A percentile compares a stretch with the other conserved stretches of the same genome.
These are phyloP conservation scores for Cyanistes caeruleus DNA, from an alignment of 2,113 vertebrate genomes.

Conservation along the genomic window DNA sequence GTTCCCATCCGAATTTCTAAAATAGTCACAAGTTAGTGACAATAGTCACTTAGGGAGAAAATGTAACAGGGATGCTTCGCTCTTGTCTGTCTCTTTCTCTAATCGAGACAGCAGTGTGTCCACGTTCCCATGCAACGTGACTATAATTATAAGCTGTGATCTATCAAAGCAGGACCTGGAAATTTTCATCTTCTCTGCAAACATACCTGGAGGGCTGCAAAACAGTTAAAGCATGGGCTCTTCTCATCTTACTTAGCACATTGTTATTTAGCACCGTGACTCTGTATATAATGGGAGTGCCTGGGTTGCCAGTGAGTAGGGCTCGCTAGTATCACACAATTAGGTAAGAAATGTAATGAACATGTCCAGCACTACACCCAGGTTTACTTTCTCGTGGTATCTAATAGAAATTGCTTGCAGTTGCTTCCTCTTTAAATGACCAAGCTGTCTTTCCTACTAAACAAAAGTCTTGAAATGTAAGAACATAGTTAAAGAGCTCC, in stretches of 20 bases:
- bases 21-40: background rate
- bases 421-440: background rate
- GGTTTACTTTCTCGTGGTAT: background rate
- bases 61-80: background rate
- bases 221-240: background rate
- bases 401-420: background rate
- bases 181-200: slow-evolving; percentile 25
- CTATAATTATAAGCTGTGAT: slow-evolving; percentile 29
- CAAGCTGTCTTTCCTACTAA: background rate
- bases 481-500: background rate
- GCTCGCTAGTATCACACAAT: background rate
- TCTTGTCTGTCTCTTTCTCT: slow-evolving; percentile 11
- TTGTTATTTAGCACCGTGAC: background rate
- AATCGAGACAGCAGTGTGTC: slow-evolving; percentile 1
- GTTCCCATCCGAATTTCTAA: background rate
- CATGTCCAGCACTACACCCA: background rate
- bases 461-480: background rate
- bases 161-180: slow-evolving; percentile 23
- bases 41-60: background rate
- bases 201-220: background rate
- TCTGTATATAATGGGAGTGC: background rate
- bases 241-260: background rate
- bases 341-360: slow-evolving; percentile 16
- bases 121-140: slow-evolving; percentile 10
- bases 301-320: background rate